Percentiles rank a stretch among this genome's conserved stretches.
Conservation (phyloP, 2,113 vertebrate species). For the Clarias batrachus region DNA sequence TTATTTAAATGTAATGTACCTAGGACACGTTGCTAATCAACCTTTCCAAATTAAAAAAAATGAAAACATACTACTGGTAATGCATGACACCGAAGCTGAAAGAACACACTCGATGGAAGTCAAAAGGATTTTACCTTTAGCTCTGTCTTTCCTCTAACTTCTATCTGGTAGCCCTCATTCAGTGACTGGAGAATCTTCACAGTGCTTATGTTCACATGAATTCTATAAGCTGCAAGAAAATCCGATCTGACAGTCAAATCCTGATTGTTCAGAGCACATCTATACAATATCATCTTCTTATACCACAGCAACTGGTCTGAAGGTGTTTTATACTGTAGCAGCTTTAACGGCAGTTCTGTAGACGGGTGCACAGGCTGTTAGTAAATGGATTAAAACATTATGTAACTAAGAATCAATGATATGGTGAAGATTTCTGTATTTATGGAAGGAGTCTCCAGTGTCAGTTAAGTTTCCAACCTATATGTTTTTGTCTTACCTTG, state of each 20-base stretch:
- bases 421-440: not conserved
- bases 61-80: not conserved
- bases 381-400: not conserved
- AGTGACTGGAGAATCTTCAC: constrained; percentile 81
- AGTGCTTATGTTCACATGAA: constrained; percentile 86
- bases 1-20: not conserved
- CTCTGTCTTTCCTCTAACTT: constrained; percentile 84
- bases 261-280: not conserved
- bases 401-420: not conserved
- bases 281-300: not conserved
- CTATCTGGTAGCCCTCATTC: constrained; percentile 85
- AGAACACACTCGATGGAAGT: not conserved
- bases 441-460: not conserved
- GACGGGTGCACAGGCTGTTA: not conserved
- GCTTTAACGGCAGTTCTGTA: not conserved
- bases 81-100: not conserved
- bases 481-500: not conserved
- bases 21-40: not conserved
- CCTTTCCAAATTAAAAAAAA: not conserved
- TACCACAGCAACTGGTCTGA: not conserved
- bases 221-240: constrained; percentile 82
- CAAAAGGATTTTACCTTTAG: constrained; percentile 78
- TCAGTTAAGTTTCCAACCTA: not conserved
- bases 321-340: not conserved
- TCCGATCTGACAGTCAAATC: constrained; percentile 28